Base-by-base conservation (phyloP, 1,140 invertebrate genomes). In the Bombus fervidus region DNA sequence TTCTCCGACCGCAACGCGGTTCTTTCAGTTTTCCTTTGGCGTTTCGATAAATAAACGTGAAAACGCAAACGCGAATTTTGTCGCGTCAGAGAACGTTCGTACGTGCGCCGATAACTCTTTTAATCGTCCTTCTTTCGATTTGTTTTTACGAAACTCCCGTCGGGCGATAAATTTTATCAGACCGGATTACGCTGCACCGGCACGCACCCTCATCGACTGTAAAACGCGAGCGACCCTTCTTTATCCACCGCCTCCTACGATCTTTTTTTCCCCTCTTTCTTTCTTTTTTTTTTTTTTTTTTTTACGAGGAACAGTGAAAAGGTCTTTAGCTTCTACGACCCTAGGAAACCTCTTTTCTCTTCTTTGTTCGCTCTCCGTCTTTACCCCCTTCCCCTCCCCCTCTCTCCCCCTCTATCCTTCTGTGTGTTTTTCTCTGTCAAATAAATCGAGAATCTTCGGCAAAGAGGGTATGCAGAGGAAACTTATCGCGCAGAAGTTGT, bases 81-180 rank as follows among this genome's bases (percentile, higher is more conserved):
- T 18, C 18, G 9, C 66, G 66, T 10, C 18, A 5, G 22, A 4
- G 10, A 0, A 8, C 66, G 31, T 18, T 31, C 64, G n/a, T 31
- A 15, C 13, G 64, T 31, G 64, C 64, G 15, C 10, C 64, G 64
- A 76, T 73, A 15, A 37, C 31, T 37, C 64, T 69, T 68, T 71
- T 57, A 53, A 53, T 71, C 43, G 43, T 0, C 25, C 66, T 59
- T 22, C 18, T 68, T 41, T 53, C 73, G 81, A 77, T 83, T 39
- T 66, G 59, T 62, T 76, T 82, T 47, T 28, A 66, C 69, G 31
- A 75, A 64, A 82, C 25, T 64, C 31, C 47, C 25, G 31, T 2
- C 43, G 28, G 12, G 5, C 75, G 82, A 78, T 84, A 68, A 84
- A 78, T 84, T 84, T 71, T 71, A 78, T 78, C 82, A 69, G 41